Conservation (phyloP, 2,797 vertebrate species). For the Aulostomus chinensis region DNA sequence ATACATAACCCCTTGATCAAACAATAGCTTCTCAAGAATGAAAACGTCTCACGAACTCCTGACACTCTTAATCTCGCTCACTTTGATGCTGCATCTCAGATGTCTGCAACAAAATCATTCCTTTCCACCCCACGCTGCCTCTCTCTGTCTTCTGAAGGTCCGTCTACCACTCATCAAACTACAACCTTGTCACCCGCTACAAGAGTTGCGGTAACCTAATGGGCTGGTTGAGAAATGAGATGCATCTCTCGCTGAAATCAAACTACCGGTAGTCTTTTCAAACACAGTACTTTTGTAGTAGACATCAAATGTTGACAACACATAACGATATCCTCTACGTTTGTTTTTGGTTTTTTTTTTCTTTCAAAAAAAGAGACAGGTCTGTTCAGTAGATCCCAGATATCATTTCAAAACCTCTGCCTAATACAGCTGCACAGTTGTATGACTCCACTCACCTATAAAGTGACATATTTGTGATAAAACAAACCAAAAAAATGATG, state of each 20-base stretch:
- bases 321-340: too few species aligned
- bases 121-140: conserved; percentile 11
- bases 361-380: too few species aligned
- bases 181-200: conserved; percentile 5
- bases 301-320: too few species aligned
- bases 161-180: conserved; percentile 60
- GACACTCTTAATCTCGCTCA: conserved; percentile 56
- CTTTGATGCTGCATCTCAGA: conserved; percentile 65
- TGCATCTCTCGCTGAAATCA: conserved; percentile 15
- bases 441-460: too few species aligned
- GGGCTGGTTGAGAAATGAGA: background rate
- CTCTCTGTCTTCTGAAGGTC: conserved; percentile 25
- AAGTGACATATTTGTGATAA: too few species aligned
- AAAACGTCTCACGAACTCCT: conserved; percentile 58
- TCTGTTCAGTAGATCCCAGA: too few species aligned
- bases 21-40: conserved; percentile 52
- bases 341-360: too few species aligned
- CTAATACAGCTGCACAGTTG: too few species aligned
- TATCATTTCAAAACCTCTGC: too few species aligned
- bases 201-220: conserved; percentile 12
- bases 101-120: conserved; percentile 43
- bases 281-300: too few species aligned
- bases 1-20: conserved; percentile 63
- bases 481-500: too few species aligned
- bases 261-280: too few species aligned